phyloP scores from a whole-genome alignment of 2,113 vertebrate species.

The Oryzias celebensis region DNA sequence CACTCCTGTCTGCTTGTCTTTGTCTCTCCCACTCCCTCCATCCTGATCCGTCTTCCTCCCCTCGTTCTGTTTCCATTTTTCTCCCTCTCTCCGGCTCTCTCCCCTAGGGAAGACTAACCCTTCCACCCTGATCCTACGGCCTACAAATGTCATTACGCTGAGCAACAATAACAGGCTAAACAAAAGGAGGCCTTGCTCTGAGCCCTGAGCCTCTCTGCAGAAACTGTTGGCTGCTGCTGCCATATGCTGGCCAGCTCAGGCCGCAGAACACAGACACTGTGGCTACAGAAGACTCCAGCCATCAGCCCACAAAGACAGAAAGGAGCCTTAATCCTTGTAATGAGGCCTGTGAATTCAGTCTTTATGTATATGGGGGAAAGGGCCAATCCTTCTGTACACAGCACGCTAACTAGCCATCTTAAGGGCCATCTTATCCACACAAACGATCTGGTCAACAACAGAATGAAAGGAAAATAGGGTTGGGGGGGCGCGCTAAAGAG shows the following conservation, averaged over 20 bases:
- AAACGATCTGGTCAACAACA: conserved; percentile 66
- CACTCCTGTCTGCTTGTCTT: conserved; percentile 85
- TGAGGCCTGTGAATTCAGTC: conserved; percentile 68
- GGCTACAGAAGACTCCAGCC: conserved; percentile 68
- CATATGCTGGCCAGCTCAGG: conserved; percentile 90
- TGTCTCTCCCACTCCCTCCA: conserved; percentile 36
- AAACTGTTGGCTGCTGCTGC: conserved; percentile 84
- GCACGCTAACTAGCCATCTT: conserved; percentile 67
- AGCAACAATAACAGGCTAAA: conserved; percentile 93
- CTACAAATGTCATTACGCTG: conserved; percentile 98
- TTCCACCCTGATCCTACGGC: conserved; percentile 89
- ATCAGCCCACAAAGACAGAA: conserved; percentile 77
- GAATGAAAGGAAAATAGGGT: conserved; percentile 57
- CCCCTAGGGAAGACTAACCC: conserved; percentile 96
- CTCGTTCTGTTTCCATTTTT: conserved; percentile 14
- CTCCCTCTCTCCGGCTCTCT: conserved; percentile 51
- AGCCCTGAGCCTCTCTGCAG: conserved; percentile 70
- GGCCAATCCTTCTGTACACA: conserved; percentile 75
- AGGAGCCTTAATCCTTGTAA: conserved; percentile 79
- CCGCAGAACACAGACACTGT: conserved; percentile 58
- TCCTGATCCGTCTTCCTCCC: conserved; percentile 25
- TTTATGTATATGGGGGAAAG: conserved; percentile 75
- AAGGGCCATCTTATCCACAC: conserved; percentile 71
- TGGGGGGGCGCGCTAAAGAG: conserved; percentile 22
- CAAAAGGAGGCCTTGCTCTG: conserved; percentile 87